These are phyloP conservation scores for Brachyhypopomus gauderio DNA, from an alignment of 2,113 vertebrate species.

Conservation along the genomic window DNA sequence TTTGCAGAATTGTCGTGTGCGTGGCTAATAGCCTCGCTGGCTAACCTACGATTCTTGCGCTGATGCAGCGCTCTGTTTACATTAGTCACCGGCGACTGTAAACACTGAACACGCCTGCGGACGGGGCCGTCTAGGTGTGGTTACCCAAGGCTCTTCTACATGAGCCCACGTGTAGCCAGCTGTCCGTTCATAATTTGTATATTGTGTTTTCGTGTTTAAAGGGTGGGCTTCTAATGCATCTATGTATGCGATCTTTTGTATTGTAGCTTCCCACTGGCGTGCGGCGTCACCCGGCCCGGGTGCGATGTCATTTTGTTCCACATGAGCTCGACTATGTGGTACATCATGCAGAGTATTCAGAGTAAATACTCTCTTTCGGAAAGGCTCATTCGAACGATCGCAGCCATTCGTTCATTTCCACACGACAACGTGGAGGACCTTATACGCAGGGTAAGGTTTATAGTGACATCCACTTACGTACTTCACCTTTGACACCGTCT, in stretches of 20 bases:
- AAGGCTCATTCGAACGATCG: slow-evolving; percentile 93
- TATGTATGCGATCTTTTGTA: not conserved
- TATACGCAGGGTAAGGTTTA: slow-evolving; percentile 84
- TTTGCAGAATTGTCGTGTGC: too few species aligned
- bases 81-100: too few species aligned
- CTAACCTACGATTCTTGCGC: too few species aligned
- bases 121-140: too few species aligned
- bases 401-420: slow-evolving; percentile 93
- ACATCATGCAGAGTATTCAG: slow-evolving; percentile 96
- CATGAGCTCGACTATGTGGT: slow-evolving; percentile 85
- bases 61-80: too few species aligned
- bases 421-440: slow-evolving; percentile 96
- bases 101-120: too few species aligned
- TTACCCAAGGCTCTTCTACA: too few species aligned
- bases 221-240: not conserved
- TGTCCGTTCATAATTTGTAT: too few species aligned
- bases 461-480: not conserved
- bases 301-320: slow-evolving; percentile 77
- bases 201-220: too few species aligned
- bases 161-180: too few species aligned
- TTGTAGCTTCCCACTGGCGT: slow-evolving; percentile 53
- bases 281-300: slow-evolving; percentile 66
- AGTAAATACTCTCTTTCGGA: slow-evolving; percentile 96
- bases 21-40: too few species aligned
- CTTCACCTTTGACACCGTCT: not conserved